phyloP scores from a whole-genome alignment of 2,797 vertebrate species.

The Malacoraja senta region DNA sequence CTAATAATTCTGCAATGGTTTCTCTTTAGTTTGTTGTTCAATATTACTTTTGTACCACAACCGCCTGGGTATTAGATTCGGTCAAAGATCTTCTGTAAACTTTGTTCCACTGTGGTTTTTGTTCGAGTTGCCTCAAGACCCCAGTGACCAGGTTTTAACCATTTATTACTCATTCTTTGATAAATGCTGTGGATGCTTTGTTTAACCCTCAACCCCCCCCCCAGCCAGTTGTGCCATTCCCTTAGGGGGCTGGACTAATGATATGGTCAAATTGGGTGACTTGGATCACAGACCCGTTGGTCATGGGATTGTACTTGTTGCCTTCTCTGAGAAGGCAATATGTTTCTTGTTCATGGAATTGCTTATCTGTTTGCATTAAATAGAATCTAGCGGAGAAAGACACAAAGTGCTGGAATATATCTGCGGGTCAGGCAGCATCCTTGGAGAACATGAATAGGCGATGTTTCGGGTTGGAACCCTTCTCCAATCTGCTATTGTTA shows the following conservation, averaged over 20 bases:
- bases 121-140: too few species aligned
- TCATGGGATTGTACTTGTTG: background rate
- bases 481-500: too few species aligned
- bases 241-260: background rate
- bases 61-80: background rate
- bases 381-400: background rate
- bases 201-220: background rate
- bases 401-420: too few species aligned
- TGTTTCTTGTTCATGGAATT: background rate
- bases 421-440: too few species aligned
- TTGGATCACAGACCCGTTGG: background rate
- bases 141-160: background rate
- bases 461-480: too few species aligned
- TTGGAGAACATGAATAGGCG: too few species aligned
- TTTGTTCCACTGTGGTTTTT: background rate
- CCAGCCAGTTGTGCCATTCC: background rate
- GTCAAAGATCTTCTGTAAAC: background rate
- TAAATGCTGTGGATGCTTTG: background rate
- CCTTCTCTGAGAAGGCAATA: background rate
- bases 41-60: background rate
- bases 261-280: background rate
- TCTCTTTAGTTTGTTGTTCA: background rate
- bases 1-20: background rate
- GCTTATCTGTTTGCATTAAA: background rate
- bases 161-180: background rate